These are phyloP conservation scores for Chrysochloris asiatica DNA, from an alignment of 2,113 vertebrate genomes.

Conservation along the genomic window DNA sequence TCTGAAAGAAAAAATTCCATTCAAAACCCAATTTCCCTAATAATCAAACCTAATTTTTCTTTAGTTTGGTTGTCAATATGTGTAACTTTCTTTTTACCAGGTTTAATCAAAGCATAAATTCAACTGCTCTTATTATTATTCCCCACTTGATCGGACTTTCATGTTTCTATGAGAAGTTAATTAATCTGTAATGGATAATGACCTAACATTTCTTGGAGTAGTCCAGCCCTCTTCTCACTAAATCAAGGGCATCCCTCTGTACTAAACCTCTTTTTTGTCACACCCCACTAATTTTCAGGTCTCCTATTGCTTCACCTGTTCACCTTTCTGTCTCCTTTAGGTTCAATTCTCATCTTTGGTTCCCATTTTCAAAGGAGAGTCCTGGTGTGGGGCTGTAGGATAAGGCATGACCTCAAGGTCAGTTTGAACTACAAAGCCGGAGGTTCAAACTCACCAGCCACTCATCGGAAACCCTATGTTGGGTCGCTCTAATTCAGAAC, in stretches of 20 bases:
- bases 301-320: not conserved
- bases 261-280: not conserved
- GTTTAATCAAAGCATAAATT: conserved; percentile 5
- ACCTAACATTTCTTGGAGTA: not conserved
- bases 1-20: not conserved
- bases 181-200: not conserved
- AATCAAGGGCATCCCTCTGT: not conserved
- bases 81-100: not conserved
- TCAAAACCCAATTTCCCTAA: not conserved
- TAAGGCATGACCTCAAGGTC: no score
- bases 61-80: not conserved
- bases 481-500: no score
- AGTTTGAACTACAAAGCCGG: no score
- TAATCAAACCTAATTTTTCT: not conserved
- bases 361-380: not conserved
- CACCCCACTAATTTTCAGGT: not conserved
- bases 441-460: no score
- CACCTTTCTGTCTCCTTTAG: not conserved
- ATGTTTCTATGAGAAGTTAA: not conserved
- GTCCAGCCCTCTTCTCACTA: not conserved
- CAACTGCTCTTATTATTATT: not conserved
- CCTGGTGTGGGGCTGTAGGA: no score
- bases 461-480: no score
- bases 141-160: not conserved
- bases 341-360: not conserved